phyloP scores from a whole-genome alignment of 2,113 vertebrate genomes.

The Todiramphus saurophagus region DNA sequence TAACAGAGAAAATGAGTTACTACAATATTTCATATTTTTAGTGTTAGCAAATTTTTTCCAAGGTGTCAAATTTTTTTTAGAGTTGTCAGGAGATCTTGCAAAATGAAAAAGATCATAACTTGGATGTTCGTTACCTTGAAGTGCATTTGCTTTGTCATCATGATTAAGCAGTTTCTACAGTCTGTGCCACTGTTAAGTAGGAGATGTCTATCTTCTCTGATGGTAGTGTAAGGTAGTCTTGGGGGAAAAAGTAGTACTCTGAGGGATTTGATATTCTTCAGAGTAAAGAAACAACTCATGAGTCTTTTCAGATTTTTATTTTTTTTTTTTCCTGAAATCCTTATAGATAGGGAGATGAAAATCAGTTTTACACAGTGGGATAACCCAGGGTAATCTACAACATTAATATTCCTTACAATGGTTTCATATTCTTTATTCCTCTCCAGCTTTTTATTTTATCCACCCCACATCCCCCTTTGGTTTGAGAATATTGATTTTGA shows the following conservation, averaged over 20 bases:
- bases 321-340: not conserved
- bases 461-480: accelerated
- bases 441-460: not conserved
- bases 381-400: not conserved
- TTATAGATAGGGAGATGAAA: not conserved
- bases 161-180: not conserved
- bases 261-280: not conserved
- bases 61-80: not conserved
- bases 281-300: not conserved
- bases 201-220: not conserved
- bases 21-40: not conserved
- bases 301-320: not conserved
- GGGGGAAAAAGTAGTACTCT: not conserved
- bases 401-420: not conserved
- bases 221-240: not conserved
- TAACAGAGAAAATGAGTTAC: not conserved
- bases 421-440: not conserved
- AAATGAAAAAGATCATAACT: constrained; percentile 25
- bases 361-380: not conserved
- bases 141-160: constrained; percentile 27
- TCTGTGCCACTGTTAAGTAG: not conserved
- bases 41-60: constrained; percentile 1
- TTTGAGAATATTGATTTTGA: not conserved
- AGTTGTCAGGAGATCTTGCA: not conserved
- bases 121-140: not conserved